A percentile compares a stretch with the other conserved stretches of the same genome.
Conservation (phyloP, 2,113 vertebrate species). For the Apteryx owenii region DNA sequence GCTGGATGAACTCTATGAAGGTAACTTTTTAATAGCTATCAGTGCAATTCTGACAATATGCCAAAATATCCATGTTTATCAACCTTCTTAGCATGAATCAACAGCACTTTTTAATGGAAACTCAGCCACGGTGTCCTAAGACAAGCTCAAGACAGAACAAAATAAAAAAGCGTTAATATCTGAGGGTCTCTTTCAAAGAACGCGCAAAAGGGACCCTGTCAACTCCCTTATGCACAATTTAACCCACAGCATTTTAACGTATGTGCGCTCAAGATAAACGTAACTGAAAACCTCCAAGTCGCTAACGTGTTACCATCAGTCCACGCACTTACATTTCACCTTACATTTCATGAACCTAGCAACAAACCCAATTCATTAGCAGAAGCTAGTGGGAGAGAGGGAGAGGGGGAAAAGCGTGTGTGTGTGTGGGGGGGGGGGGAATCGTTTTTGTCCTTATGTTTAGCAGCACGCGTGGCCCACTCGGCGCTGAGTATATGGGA, state of each 20-base stretch:
- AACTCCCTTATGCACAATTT: accelerated
- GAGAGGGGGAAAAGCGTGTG: too few relatives aligned
- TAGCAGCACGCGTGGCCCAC: too few relatives aligned
- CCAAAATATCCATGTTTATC: not conserved
- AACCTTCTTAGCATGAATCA: not conserved
- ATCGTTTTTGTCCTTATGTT: too few relatives aligned
- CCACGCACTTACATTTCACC: too few relatives aligned
- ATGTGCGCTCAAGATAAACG: accelerated
- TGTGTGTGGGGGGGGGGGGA: too few relatives aligned
- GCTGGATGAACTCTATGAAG: not conserved
- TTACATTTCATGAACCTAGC: too few relatives aligned
- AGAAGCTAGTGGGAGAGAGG: too few relatives aligned
- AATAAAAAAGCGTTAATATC: not conserved
- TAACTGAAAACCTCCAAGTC: too few relatives aligned
- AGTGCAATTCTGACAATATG: not conserved
- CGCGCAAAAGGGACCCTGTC: not conserved
- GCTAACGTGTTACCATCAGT: too few relatives aligned
- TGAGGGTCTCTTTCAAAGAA: not conserved
- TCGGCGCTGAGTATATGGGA: too few relatives aligned
- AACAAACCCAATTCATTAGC: too few relatives aligned
- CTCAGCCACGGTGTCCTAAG: not conserved
- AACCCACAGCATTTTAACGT: not conserved
- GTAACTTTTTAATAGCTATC: not conserved
- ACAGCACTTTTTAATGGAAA: not conserved
- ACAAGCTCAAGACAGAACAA: not conserved